Evolutionary conservation across 2,113 vertebrate species (phyloP).

Genomic region (Lasiurus borealis): DNA sequence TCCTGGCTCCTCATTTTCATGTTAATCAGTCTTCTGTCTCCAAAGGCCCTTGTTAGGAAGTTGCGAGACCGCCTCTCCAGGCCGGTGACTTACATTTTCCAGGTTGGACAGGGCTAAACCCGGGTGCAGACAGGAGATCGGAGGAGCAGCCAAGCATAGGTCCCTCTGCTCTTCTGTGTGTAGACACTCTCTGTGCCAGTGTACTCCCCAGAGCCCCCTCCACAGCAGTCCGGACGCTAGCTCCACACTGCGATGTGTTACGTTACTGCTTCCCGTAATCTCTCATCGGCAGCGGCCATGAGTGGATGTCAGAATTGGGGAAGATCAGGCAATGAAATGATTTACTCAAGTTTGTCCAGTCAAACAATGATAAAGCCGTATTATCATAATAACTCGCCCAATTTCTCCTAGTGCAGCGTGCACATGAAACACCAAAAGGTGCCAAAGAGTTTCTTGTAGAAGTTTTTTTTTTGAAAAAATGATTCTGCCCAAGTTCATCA

Average conservation of each 20-base stretch:
- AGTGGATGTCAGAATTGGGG: neutral
- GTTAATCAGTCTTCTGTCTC: slow-evolving; percentile 12
- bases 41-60: neutral
- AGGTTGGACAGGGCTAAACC: neutral
- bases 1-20: slow-evolving; percentile 22
- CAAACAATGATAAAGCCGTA: neutral
- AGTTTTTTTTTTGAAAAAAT: neutral
- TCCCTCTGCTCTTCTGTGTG: neutral
- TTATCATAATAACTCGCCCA: neutral
- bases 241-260: neutral
- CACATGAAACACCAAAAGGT: neutral
- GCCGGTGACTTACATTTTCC: neutral
- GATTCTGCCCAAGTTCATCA: neutral
- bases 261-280: neutral
- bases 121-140: neutral
- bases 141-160: neutral
- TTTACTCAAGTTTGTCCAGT: neutral
- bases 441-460: neutral
- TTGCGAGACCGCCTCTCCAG: neutral
- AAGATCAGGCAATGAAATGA: slow-evolving; percentile 62
- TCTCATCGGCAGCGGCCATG: neutral
- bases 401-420: neutral
- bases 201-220: neutral
- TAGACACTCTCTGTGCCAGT: neutral
- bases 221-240: neutral